Percentiles rank a stretch among this genome's conserved stretches.
These are phyloP conservation scores for Lasius platythorax DNA, from an alignment of 2,888 invertebrate genomes.

Conservation along the genomic window DNA sequence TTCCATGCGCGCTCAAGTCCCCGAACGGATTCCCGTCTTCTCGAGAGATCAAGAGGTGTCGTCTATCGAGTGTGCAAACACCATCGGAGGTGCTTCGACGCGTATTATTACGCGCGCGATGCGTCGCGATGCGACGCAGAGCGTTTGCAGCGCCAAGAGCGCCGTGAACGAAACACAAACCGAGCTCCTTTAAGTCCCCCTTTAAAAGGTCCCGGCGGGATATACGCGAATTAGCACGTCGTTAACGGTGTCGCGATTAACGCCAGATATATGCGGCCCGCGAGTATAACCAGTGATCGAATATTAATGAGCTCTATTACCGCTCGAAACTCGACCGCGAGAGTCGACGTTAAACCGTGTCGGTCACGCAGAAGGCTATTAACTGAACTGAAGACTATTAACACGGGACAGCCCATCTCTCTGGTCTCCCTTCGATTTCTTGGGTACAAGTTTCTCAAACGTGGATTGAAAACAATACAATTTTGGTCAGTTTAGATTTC, in stretches of 20 bases:
- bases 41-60: conserved; percentile 33
- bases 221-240: conserved; percentile 31
- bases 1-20: background rate
- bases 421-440: background rate
- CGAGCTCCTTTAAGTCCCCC: conserved; percentile 49
- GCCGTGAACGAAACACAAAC: conserved; percentile 42
- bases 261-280: conserved; percentile 62
- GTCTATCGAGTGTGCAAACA: conserved; percentile 48
- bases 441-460: background rate
- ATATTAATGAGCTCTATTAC: conserved; percentile 80
- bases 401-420: background rate
- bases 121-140: conserved; percentile 29
- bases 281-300: conserved; percentile 75
- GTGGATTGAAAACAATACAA: background rate
- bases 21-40: conserved; percentile 34
- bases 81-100: conserved; percentile 34
- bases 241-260: conserved; percentile 75
- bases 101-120: conserved; percentile 41
- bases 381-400: background rate
- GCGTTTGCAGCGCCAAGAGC: background rate
- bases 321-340: conserved; percentile 62
- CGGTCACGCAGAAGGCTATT: background rate
- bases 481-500: background rate
- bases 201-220: conserved; percentile 42
- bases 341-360: conserved; percentile 49